A percentile compares a stretch with the other conserved stretches of the same genome.
Evolutionary conservation across 2,113 vertebrate genomes (phyloP).

Genomic region (Dendropsophus ebraccatus): DNA sequence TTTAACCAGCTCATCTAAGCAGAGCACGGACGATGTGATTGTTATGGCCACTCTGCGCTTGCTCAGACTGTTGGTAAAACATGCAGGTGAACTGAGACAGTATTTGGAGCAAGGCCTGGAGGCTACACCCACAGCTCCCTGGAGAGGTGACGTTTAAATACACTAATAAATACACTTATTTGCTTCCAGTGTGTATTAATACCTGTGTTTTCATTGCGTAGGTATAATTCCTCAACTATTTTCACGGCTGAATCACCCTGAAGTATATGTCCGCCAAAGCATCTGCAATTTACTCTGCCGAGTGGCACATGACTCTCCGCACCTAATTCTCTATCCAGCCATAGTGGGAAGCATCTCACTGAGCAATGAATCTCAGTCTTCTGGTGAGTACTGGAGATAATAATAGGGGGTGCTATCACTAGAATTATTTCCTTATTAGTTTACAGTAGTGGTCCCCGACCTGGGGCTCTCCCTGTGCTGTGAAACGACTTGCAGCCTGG

Average conservation of each 20-base stretch:
- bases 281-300: constrained; percentile 96
- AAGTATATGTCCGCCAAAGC: constrained; percentile 95
- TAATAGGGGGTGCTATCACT: background rate
- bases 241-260: constrained; percentile 95
- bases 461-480: background rate
- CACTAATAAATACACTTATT: too few relatives aligned
- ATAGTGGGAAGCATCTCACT: constrained; percentile 97
- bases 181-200: too few relatives aligned
- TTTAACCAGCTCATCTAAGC: constrained; percentile 80
- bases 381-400: constrained; percentile 75
- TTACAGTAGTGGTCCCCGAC: too few relatives aligned
- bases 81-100: constrained; percentile 94
- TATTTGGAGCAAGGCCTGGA: constrained; percentile 92
- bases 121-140: constrained; percentile 94
- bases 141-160: constrained; percentile 81
- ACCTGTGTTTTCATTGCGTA: constrained; percentile 65
- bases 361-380: constrained; percentile 89
- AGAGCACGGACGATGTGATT: constrained; percentile 95
- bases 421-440: background rate
- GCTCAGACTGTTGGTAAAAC: constrained; percentile 91
- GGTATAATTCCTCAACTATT: constrained; percentile 98
- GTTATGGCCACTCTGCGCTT: constrained; percentile 96
- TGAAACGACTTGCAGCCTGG: background rate
- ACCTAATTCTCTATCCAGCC: constrained; percentile 95
- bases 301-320: constrained; percentile 95